Conservation (phyloP, 2,797 vertebrate genomes). For the Lacerta agilis region DNA sequence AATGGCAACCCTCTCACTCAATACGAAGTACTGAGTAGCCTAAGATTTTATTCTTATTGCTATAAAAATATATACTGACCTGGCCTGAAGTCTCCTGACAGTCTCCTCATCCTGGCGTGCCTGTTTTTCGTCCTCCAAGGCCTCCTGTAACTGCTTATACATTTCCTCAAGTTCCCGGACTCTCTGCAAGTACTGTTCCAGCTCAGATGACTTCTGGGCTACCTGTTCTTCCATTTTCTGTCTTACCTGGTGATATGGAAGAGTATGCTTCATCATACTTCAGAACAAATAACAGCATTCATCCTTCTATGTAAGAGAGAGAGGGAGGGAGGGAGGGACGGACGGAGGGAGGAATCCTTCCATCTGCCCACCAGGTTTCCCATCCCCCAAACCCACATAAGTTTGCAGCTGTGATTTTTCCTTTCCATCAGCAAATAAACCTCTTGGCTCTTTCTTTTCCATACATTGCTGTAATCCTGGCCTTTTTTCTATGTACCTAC, state of each 20-base stretch:
- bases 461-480: too few species aligned
- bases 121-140: conserved; percentile 90
- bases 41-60: neutral
- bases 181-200: conserved; percentile 93
- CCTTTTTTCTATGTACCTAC: too few species aligned
- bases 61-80: conserved; percentile 74
- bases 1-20: neutral
- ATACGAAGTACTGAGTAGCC: neutral
- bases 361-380: neutral
- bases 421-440: too few species aligned
- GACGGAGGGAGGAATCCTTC: conserved; percentile 19
- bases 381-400: neutral
- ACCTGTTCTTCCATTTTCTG: conserved; percentile 95
- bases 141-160: conserved; percentile 91
- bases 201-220: conserved; percentile 93
- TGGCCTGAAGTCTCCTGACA: conserved; percentile 90
- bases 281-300: neutral
- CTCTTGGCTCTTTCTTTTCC: too few species aligned
- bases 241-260: conserved; percentile 83
- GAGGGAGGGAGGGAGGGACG: too few species aligned
- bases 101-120: conserved; percentile 94
- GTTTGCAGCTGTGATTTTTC: neutral
- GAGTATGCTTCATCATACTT: neutral
- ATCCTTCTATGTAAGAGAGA: neutral
- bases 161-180: conserved; percentile 92